Conservation (phyloP, 92 coral and sea anemone species). For the Umimayanthus kanabou region DNA sequence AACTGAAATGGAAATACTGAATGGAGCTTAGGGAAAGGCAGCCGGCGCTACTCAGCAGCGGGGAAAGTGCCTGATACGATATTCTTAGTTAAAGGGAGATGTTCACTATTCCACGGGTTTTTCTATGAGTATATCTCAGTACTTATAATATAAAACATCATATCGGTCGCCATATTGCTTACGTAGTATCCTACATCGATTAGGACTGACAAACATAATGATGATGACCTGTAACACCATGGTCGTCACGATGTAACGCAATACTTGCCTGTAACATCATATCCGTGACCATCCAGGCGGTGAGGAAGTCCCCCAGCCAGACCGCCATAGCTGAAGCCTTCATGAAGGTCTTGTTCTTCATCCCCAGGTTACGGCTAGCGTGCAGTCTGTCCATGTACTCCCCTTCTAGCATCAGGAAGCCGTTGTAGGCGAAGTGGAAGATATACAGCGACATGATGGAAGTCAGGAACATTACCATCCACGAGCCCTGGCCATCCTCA, state of each 20-base stretch:
- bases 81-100: too few species aligned
- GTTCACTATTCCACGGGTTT: too few species aligned
- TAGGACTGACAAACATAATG: not conserved
- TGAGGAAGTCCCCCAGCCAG: constrained; percentile 86
- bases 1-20: too few species aligned
- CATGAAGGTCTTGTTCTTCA: constrained; percentile 87
- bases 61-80: too few species aligned
- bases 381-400: constrained; percentile 87
- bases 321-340: constrained; percentile 78
- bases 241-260: not conserved
- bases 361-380: constrained; percentile 73
- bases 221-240: not conserved
- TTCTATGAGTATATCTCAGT: too few species aligned
- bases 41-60: too few species aligned
- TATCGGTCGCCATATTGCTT: too few species aligned
- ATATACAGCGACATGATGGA: constrained; percentile 73
- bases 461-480: constrained; percentile 88
- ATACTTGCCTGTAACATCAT: constrained; percentile 84
- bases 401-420: constrained; percentile 38
- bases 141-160: too few species aligned
- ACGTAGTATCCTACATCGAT: not conserved
- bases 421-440: constrained; percentile 51
- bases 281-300: constrained; percentile 95
- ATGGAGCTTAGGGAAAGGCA: too few species aligned
- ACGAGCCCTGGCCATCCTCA: constrained; percentile 89